A percentile compares a stretch with the other conserved stretches of the same genome.
These are phyloP conservation scores for Caenorhabditis sp. DNA, from an alignment of 2,888 invertebrate species.

Conservation along the genomic window DNA sequence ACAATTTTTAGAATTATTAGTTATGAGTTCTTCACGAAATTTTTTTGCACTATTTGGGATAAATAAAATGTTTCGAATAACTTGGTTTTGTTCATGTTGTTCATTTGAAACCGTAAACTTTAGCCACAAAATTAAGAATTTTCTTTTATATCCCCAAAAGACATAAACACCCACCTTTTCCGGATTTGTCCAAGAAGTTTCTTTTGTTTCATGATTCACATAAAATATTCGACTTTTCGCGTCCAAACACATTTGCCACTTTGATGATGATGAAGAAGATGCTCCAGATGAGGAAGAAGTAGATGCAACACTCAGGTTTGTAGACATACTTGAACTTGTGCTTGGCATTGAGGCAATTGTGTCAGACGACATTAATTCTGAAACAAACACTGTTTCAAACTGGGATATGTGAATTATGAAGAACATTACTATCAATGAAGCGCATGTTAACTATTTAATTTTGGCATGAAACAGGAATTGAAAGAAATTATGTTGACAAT, in stretches of 20 bases:
- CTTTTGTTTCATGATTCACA: constrained; percentile 93
- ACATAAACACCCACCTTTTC: constrained; percentile 34
- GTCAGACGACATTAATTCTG: background rate
- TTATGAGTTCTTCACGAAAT: no score
- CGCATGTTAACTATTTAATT: no score
- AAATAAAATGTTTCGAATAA: no score
- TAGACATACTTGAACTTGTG: background rate
- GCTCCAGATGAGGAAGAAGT: background rate
- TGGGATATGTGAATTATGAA: background rate
- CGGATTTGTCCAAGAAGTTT: constrained; percentile 89
- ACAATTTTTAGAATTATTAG: no score
- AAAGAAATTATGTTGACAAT: no score
- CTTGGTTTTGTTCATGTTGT: no score
- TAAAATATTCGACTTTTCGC: constrained; percentile 95
- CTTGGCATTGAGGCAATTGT: constrained; percentile 2
- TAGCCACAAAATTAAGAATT: no score
- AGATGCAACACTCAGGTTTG: constrained; percentile 4
- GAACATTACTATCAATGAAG: background rate
- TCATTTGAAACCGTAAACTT: no score
- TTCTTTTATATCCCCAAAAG: no score
- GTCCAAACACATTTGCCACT: constrained; percentile 97
- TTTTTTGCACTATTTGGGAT: no score
- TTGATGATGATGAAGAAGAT: constrained; percentile 72
- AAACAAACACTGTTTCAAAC: background rate
- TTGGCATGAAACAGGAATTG: no score